These are phyloP conservation scores for Spatulosminthurus flaviceps DNA, from an alignment of 2,888 invertebrate species.

Conservation along the genomic window DNA sequence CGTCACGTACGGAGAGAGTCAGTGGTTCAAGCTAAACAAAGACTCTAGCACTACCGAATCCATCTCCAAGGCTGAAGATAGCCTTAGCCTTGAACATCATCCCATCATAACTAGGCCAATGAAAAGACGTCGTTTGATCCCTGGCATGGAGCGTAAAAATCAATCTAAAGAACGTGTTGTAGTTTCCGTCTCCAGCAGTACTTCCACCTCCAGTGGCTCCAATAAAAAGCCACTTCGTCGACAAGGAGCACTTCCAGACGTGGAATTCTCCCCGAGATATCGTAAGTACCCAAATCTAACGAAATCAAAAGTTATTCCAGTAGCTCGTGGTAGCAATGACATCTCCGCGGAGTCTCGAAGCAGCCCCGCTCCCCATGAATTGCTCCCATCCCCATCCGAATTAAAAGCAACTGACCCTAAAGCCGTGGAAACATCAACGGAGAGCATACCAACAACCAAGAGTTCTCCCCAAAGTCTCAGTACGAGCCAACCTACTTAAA, in stretches of 20 bases:
- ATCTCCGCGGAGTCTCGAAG: not conserved
- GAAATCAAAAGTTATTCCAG: not conserved
- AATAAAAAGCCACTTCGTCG: not conserved
- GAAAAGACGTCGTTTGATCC: not conserved
- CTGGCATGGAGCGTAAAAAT: not conserved
- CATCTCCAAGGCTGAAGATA: not conserved
- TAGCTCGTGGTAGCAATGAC: not conserved
- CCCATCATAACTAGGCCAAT: not conserved
- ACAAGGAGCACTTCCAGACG: not conserved
- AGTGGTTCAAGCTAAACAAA: constrained; percentile 59
- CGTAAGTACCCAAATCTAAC: not conserved
- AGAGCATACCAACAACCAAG: not conserved
- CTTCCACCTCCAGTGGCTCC: constrained; percentile 7
- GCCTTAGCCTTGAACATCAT: not conserved
- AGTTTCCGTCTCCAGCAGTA: constrained; percentile 8
- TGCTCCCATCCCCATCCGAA: not conserved
- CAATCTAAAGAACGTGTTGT: not conserved
- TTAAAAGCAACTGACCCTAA: not conserved
- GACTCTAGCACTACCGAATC: not conserved
- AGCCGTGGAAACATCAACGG: not conserved
- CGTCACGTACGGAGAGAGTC: constrained; percentile 63
- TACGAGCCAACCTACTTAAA: constrained; percentile 12
- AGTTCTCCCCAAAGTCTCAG: not conserved
- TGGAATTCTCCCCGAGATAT: not conserved
- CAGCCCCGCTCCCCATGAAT: not conserved